phyloP scores from a whole-genome alignment of 2,888 invertebrate genomes.

The Drosophila anomelani region DNA sequence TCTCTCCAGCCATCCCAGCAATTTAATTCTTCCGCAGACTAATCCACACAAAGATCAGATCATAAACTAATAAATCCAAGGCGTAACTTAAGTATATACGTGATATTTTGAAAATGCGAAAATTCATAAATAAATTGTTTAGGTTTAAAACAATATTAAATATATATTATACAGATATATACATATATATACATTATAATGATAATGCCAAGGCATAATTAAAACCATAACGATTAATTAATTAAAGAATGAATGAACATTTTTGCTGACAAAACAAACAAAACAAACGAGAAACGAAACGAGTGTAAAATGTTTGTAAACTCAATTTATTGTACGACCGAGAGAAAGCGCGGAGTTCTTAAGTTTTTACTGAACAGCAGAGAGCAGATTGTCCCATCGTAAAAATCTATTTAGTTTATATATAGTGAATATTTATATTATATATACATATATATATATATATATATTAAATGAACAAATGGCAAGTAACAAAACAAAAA shows the following conservation, averaged over 20 bases:
- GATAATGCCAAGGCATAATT: slow-evolving; percentile 44
- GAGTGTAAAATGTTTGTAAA: slow-evolving; percentile 66
- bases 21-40: slow-evolving; percentile 51
- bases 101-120: slow-evolving; percentile 80
- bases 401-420: slow-evolving; percentile 79
- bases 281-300: slow-evolving; percentile 25
- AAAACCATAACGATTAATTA: slow-evolving; percentile 45
- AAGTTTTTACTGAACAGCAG: slow-evolving; percentile 68
- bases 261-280: slow-evolving; percentile 65
- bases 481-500: slow-evolving; percentile 51
- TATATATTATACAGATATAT: slow-evolving; percentile 51
- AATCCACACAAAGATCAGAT: slow-evolving; percentile 39
- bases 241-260: slow-evolving; percentile 65
- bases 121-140: slow-evolving; percentile 81
- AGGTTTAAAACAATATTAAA: slow-evolving; percentile 65
- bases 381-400: slow-evolving; percentile 77
- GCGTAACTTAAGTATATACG: slow-evolving; percentile 81
- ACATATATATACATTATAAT: slow-evolving; percentile 58
- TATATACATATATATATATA: slow-evolving; percentile 55
- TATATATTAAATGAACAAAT: slow-evolving; percentile 61
- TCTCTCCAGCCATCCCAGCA: slow-evolving; percentile 42
- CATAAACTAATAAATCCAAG: slow-evolving; percentile 70
- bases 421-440: slow-evolving; percentile 74
- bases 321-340: slow-evolving; percentile 76
- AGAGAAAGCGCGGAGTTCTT: slow-evolving; percentile 57